Conservation (phyloP, 2,797 vertebrate species). For the Nasua narica region DNA sequence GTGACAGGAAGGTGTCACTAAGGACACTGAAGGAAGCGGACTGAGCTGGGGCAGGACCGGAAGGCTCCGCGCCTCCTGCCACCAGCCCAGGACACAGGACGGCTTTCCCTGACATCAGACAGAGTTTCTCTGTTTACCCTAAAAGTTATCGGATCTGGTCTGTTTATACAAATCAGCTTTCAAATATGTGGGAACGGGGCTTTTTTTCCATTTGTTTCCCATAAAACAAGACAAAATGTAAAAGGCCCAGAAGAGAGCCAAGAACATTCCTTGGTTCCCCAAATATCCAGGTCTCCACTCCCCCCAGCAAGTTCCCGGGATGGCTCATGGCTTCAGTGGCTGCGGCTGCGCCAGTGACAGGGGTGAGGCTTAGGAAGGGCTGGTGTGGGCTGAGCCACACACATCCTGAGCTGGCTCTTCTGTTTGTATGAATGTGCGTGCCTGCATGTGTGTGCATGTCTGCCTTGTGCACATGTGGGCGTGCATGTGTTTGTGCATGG, state of each 20-base stretch:
- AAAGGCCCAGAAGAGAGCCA: constrained; percentile 46
- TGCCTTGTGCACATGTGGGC: accelerated
- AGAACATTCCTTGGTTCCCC: constrained; percentile 59
- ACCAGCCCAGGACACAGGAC: neutral
- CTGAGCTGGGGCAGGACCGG: accelerated
- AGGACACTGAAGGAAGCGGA: accelerated
- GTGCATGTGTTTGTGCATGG: accelerated
- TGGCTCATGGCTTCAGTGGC: neutral
- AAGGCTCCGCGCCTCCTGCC: neutral
- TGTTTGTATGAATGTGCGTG: accelerated
- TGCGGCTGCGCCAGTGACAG: accelerated
- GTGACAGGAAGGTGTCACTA: accelerated
- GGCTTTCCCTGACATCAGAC: neutral
- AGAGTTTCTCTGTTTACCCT: neutral
- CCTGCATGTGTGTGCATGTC: no score
- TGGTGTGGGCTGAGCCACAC: neutral
- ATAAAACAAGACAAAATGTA: constrained; percentile 58
- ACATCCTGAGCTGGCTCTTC: no score
- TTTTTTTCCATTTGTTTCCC: constrained; percentile 21
- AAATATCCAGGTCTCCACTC: constrained; percentile 32
- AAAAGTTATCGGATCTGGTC: neutral
- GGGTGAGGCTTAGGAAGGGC: neutral
- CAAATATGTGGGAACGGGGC: neutral
- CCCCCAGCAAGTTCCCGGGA: neutral
- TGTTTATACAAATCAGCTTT: neutral